Percentiles rank a stretch among this genome's conserved stretches.
Conservation (phyloP, 2,888 invertebrate species). For the Octonoba sinensis region DNA sequence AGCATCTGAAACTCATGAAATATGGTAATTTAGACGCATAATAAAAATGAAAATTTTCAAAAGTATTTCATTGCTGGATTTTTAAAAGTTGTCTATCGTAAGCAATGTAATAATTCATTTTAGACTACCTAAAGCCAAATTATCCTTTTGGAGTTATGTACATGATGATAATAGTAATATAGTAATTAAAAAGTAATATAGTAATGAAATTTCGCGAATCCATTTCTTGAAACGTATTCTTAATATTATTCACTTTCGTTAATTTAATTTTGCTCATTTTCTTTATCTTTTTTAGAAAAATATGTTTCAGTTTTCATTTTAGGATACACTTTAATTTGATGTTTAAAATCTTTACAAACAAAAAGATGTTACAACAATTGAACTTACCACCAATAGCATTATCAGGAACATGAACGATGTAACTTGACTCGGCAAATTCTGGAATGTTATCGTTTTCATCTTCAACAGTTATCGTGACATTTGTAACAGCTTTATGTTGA, state of each 20-base stretch:
- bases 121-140: too few relatives aligned
- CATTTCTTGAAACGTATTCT: background rate
- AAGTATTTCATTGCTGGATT: too few relatives aligned
- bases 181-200: too few relatives aligned
- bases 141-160: too few relatives aligned
- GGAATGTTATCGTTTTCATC: conserved; percentile 73
- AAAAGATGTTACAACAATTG: background rate
- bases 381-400: conserved; percentile 79
- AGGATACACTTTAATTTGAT: background rate
- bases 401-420: conserved; percentile 86
- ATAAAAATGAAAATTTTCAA: too few relatives aligned
- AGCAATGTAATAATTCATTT: too few relatives aligned
- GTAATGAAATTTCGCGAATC: too few relatives aligned
- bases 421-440: conserved; percentile 77
- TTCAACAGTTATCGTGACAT: conserved; percentile 76
- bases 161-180: too few relatives aligned
- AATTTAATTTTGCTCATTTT: background rate
- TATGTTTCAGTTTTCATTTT: background rate
- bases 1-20: too few relatives aligned
- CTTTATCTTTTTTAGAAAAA: background rate
- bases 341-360: background rate
- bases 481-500: conserved; percentile 85
- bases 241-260: background rate
- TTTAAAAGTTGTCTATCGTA: too few relatives aligned
- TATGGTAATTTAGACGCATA: too few relatives aligned